Percentiles rank a stretch among this genome's conserved stretches.
phyloP scores from a whole-genome alignment of 30 jellyfish, hydroid and myxozoan genomes.

The Sanderia malayensis region DNA sequence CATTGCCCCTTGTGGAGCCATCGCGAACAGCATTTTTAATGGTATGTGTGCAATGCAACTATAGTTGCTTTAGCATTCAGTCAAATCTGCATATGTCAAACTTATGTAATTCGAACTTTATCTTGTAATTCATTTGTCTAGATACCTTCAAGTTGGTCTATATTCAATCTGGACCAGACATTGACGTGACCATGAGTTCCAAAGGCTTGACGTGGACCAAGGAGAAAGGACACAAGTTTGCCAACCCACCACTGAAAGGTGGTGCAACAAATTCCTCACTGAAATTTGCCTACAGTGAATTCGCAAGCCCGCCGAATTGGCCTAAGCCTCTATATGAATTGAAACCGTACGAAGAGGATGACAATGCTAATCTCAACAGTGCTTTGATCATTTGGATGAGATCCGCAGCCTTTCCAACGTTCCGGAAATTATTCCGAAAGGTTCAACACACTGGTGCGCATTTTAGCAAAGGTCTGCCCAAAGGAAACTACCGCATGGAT shows the following conservation, averaged over 20 bases:
- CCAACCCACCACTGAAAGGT: slow-evolving; percentile 62
- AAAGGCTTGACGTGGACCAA: slow-evolving; percentile 82
- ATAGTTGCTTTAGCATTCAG: no score
- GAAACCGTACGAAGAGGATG: slow-evolving; percentile 62
- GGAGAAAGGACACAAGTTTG: slow-evolving; percentile 80
- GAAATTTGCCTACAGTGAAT: slow-evolving; percentile 53
- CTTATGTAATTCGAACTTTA: no score
- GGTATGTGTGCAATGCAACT: no score
- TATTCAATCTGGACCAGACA: slow-evolving; percentile 43
- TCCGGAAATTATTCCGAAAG: slow-evolving; percentile 78
- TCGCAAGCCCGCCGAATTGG: slow-evolving; percentile 85
- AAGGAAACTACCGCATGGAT: slow-evolving; percentile 81
- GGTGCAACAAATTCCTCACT: slow-evolving; percentile 25
- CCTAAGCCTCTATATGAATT: slow-evolving; percentile 46
- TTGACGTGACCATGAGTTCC: slow-evolving; percentile 50
- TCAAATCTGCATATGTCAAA: no score
- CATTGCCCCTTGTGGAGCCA: slow-evolving; percentile 97
- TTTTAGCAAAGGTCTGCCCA: slow-evolving; percentile 79
- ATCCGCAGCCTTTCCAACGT: slow-evolving; percentile 94
- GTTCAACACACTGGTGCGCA: slow-evolving; percentile 53
- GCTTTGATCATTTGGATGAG: slow-evolving; percentile 96
- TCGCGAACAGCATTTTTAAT: slow-evolving; percentile 94
- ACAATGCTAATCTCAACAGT: slow-evolving; percentile 74
- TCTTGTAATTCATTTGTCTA: no score
- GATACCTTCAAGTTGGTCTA: slow-evolving; percentile 60